A percentile compares a stretch with the other conserved stretches of the same genome.
phyloP scores from a whole-genome alignment of 2,113 vertebrate species.

The Motacilla tschutschensis region DNA sequence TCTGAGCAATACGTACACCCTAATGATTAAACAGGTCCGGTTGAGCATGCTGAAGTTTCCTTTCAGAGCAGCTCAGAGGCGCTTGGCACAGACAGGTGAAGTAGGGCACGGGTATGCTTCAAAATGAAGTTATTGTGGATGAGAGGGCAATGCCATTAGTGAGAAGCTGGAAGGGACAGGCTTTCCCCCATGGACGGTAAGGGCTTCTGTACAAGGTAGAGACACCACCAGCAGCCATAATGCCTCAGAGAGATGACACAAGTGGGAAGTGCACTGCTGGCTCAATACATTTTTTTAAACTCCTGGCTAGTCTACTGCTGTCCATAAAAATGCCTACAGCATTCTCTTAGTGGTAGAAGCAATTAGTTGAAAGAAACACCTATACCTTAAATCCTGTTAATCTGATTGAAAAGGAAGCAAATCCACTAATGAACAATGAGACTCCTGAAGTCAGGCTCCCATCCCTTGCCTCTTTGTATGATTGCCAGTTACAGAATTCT shows the following conservation, averaged over 20 bases:
- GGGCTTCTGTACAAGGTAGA: background rate
- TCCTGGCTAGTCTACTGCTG: background rate
- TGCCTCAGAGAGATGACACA: background rate
- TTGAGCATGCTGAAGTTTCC: background rate
- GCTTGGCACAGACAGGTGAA: background rate
- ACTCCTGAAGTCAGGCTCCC: constrained; percentile 78
- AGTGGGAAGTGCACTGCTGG: background rate
- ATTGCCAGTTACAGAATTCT: background rate
- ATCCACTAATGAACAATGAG: constrained; percentile 71
- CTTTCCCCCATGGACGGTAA: background rate
- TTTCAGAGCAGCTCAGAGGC: background rate
- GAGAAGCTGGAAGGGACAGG: background rate
- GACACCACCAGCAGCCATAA: background rate
- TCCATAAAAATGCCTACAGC: background rate
- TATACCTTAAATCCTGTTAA: constrained; percentile 32
- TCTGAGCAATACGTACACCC: background rate
- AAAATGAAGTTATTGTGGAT: background rate
- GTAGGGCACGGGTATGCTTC: background rate
- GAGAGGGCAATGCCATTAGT: background rate
- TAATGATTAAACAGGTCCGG: background rate
- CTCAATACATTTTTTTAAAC: background rate
- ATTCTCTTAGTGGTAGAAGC: background rate
- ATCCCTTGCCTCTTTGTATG: background rate
- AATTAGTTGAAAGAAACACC: background rate
- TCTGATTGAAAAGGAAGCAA: constrained; percentile 79